Evolutionary conservation across 1,140 invertebrate species (phyloP), one percentile per base, ranked within the genome.

Genomic region (Drosophila setifemur): DNA sequence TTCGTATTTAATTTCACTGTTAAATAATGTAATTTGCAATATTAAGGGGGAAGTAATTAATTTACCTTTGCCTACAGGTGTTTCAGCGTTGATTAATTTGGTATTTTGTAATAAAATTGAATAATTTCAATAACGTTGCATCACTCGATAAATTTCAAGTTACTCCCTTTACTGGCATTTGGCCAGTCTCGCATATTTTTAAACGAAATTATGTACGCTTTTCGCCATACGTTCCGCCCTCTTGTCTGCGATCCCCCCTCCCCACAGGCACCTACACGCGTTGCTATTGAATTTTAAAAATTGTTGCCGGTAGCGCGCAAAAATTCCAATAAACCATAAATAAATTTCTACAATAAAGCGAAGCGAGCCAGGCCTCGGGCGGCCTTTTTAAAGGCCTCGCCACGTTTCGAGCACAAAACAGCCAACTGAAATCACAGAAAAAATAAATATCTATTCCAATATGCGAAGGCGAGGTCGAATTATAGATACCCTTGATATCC

Each of bases 311-410:
- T 83, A 85, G 79, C 79, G 69, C 73, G 78, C 79, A 78, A 85
- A 83, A 83, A 83, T 83, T 83, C 79, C 79, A 83, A 83, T 83
- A 85, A 85, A 83, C 79, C 74, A 79, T 85, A 85, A 85, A 85
- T 85, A 85, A 85, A 85, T 85, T 79, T 85, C 61, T 74, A 85
- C 81, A 85, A 85, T 75, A 78, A 79, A 64, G 60, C 71, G 60
- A 86, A 86, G 81, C 79, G 74, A 85, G 79, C 78, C 74, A 78
- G 54, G 79, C 78, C 79, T 83, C 79, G 73, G 76, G 73, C 57
- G 47, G 60, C 54, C 50, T 72, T 82, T 78, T 82, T 78, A 70
- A 74, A 71, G 77, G 49, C 74, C 73, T 77, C 73, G 73, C 67
- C 73, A 71, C 48, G 53, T 76, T 76, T 71, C 67, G 67, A 77